Conservation (phyloP, 2,888 invertebrate species). For the Netelia melanura region DNA sequence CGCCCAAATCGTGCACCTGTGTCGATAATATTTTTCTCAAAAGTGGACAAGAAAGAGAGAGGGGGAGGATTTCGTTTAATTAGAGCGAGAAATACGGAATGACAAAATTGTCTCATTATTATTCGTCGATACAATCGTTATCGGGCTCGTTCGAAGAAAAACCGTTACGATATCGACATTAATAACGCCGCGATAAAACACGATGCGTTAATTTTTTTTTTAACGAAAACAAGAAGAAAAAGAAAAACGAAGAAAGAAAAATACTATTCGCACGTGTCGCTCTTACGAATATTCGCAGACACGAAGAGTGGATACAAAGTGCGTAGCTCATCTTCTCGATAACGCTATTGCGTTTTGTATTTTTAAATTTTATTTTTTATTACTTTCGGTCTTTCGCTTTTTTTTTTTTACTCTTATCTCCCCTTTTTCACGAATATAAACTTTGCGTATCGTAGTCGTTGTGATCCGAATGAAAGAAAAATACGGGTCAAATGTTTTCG, state of each 20-base stretch:
- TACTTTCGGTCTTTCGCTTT: background rate
- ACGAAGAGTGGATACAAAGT: background rate
- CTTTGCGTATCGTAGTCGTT: constrained; percentile 28
- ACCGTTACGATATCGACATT: constrained; percentile 4
- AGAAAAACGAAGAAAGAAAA: constrained; percentile 6
- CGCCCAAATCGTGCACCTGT: constrained; percentile 16
- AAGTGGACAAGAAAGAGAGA: background rate
- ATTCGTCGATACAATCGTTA: background rate
- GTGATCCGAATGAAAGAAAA: constrained; percentile 26
- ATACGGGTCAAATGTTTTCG: constrained; percentile 20
- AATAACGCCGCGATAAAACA: constrained; percentile 10
- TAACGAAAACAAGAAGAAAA: background rate
- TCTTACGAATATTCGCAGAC: background rate
- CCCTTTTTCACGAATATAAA: constrained; percentile 12
- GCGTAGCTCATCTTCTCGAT: constrained; percentile 18
- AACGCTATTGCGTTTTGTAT: constrained; percentile 22
- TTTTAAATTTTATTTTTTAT: background rate
- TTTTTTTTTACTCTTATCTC: background rate
- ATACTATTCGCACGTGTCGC: constrained; percentile 18
- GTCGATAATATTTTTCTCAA: background rate
- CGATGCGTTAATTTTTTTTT: background rate
- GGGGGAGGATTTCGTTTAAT: background rate
- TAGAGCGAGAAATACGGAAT: background rate
- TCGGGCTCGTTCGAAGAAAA: background rate
- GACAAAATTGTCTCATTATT: background rate